phyloP scores from a whole-genome alignment of 2,113 vertebrate genomes.

The Eolophus roseicapilla region DNA sequence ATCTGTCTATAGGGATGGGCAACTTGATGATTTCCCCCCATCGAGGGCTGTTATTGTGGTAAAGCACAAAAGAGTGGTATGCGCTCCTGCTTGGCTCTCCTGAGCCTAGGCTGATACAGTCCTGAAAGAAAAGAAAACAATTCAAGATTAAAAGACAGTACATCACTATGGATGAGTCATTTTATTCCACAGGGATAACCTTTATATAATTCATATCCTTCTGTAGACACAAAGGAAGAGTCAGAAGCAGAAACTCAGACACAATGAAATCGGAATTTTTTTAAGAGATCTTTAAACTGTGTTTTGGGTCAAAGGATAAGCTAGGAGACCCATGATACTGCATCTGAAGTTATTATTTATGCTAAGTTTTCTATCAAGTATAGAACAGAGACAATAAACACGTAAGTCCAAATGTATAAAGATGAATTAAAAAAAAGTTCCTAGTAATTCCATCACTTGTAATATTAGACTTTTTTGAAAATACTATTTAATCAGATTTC shows the following conservation, averaged over 20 bases:
- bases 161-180: not conserved
- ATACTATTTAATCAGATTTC: not conserved
- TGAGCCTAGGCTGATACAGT: slow-evolving; percentile 92
- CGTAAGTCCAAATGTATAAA: not conserved
- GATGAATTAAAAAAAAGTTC: not conserved
- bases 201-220: not conserved
- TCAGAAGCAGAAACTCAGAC: not conserved
- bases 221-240: not conserved
- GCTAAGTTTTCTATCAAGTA: not conserved
- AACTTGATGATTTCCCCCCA: slow-evolving; percentile 96
- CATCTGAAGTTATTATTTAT: not conserved
- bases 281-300: not conserved
- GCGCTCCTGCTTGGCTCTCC: slow-evolving; percentile 88
- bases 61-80: slow-evolving; percentile 94
- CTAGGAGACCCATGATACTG: not conserved
- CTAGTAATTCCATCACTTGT: not conserved
- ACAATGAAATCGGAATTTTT: not conserved
- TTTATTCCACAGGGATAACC: not conserved
- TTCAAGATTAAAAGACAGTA: not conserved
- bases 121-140: slow-evolving; percentile 70
- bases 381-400: not conserved
- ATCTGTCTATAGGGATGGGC: slow-evolving; percentile 92
- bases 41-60: slow-evolving; percentile 94
- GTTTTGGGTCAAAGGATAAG: not conserved
- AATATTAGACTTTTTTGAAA: not conserved